Evolutionary conservation across 2,113 vertebrate species (phyloP), one percentile per base, ranked within the genome.

Genomic region (Nothobranchius kuhntae): DNA sequence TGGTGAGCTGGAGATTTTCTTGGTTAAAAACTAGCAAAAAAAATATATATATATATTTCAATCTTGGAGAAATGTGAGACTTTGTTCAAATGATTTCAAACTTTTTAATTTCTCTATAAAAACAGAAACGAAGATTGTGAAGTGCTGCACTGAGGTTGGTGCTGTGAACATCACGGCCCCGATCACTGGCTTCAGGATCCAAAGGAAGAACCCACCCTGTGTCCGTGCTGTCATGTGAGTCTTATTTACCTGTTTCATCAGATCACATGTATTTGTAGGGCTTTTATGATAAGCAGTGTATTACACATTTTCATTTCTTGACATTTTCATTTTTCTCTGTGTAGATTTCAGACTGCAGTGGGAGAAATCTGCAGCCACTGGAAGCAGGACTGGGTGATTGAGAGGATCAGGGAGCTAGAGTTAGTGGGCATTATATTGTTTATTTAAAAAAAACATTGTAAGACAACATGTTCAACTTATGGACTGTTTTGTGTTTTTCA

Each of bases 111-210:
- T 55, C 10, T 8, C 24, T 2, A 1, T 45, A 61, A 71, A 71
- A 80, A 71, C 63, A 61, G 65, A 53, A 54, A 58, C 50, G 0
- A 82, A 88, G 59, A 0, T 67, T 40, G 6, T 52, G 0, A 10
- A n/a, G 0, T 93, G 91, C 64, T 89, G 92, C 80, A 89, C 53
- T 3, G 1, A 50, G 24, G 69, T 83, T 56, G 82, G 89, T 1
- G 30, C 4, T 0, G 10, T 1, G 13, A 69, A 61, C 9, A 52
- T 92, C 71, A 80, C 40, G 0, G 67, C 54, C 35, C 69, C 86
- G 38, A 93, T 93, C 81, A 61, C 76, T 15, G 91, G 89, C 38
- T 91, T 84, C 83, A 87, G 73, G 73, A 3, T 79, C 35, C 91
- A 92, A 78, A 85, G 9, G 35, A 84, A 30, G 68, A 77, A 58